A percentile compares a stretch with the other conserved stretches of the same genome.
phyloP scores from a whole-genome alignment of 1,140 invertebrate species.

The Drosophila dunni region DNA sequence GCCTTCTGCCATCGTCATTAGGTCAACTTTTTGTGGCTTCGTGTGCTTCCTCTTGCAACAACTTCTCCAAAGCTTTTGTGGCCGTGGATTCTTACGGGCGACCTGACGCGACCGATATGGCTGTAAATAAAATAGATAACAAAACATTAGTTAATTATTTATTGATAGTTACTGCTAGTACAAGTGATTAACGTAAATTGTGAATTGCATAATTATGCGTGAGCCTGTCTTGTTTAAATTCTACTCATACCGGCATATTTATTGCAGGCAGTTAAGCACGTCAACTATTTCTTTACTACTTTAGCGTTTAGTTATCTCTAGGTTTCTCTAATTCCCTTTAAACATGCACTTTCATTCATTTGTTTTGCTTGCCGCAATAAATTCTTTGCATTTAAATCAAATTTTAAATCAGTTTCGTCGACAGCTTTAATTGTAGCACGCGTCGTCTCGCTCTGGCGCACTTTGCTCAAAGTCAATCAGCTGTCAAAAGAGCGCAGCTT shows the following conservation, averaged over 20 bases:
- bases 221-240: background rate
- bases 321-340: background rate
- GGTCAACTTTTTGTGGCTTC: conserved; percentile 75
- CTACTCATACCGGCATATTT: conserved; percentile 11
- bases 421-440: background rate
- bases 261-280: background rate
- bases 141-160: background rate
- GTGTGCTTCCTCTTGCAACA: conserved; percentile 36
- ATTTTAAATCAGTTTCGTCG: conserved; percentile 12
- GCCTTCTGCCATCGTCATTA: conserved; percentile 85
- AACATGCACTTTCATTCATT: background rate
- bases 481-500: background rate
- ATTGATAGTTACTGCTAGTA: background rate
- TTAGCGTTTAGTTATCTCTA: conserved; percentile 7
- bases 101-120: conserved; percentile 32
- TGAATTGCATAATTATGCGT: background rate
- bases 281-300: background rate
- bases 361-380: background rate
- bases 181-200: background rate
- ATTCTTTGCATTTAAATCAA: conserved; percentile 12
- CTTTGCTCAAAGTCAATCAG: conserved; percentile 1
- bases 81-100: conserved; percentile 51
- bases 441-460: conserved; percentile 10
- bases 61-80: conserved; percentile 41
- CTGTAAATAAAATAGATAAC: conserved; percentile 34